phyloP scores from a whole-genome alignment of 2,797 vertebrate genomes.

The Lagodon rhomboides region DNA sequence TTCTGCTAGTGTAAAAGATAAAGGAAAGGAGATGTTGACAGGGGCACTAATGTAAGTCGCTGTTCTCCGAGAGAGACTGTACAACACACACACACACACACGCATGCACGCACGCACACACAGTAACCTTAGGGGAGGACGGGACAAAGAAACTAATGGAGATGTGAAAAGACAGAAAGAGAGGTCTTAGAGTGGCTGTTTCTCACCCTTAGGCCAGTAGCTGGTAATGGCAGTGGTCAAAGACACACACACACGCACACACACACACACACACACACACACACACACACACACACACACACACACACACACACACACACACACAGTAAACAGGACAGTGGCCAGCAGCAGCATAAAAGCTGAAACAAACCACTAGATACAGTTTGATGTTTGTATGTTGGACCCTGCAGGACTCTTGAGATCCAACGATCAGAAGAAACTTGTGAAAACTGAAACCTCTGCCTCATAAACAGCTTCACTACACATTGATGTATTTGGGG shows the following conservation, averaged over 20 bases:
- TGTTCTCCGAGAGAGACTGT: slow-evolving; percentile 49
- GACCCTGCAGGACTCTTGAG: slow-evolving; percentile 45
- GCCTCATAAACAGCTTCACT: not conserved
- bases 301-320: slow-evolving; percentile 45
- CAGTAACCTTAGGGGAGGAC: slow-evolving; percentile 53
- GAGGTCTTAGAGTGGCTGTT: slow-evolving; percentile 64
- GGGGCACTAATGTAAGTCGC: slow-evolving; percentile 57
- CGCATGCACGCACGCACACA: slow-evolving; percentile 32
- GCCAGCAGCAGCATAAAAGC: slow-evolving; percentile 47
- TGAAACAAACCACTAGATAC: slow-evolving; percentile 42
- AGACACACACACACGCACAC: slow-evolving; percentile 36
- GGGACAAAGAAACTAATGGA: slow-evolving; percentile 75
- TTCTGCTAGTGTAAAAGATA: slow-evolving; percentile 46
- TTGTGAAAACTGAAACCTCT: slow-evolving; percentile 1
- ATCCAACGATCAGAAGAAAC: slow-evolving; percentile 10
- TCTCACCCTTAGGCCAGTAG: slow-evolving; percentile 65
- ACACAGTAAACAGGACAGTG: slow-evolving; percentile 27
- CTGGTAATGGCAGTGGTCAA: slow-evolving; percentile 70
- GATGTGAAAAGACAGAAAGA: slow-evolving; percentile 78
- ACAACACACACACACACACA: slow-evolving; percentile 25
- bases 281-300: slow-evolving; percentile 38
- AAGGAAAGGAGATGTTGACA: slow-evolving; percentile 33
- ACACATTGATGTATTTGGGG: not conserved
- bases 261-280: slow-evolving; percentile 43
- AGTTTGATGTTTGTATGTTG: slow-evolving; percentile 45